Evolutionary conservation across 1,140 invertebrate species (phyloP), one percentile per base, ranked within the genome.

Genomic region (Leptopilina clavipes): DNA sequence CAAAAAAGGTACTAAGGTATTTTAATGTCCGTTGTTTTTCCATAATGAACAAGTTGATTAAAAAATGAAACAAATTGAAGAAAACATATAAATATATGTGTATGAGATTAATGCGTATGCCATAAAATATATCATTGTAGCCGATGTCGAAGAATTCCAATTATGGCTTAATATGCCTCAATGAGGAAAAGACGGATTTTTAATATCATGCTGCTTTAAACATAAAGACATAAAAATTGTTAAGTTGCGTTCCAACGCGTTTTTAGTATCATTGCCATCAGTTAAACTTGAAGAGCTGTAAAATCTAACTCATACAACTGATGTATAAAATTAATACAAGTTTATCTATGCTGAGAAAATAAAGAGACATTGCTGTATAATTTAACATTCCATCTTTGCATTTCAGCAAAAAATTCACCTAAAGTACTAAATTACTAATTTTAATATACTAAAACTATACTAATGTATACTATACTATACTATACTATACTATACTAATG

Each of bases 241-340:
- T 25, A 59, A 59, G 56, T 65, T 65, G 22, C 22, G 25, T 65
- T 65, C 22, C 22, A 31, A 65, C 56, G 22, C 5, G 22, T 65
- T 65, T n/a, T 65, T 65, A 65, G 56, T 65, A 31, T 65, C 56
- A 65, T 65, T 65, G 22, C 56, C 56, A 65, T 25, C 56, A 65
- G 19, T 65, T 65, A 65, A 65, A 65, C 19, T 65, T 65, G 12
- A 59, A 65, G 56, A 10, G 56, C 12, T 31, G 22, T 65, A 65
- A 65, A 65, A 65, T 31, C 22, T 65, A 65, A 65, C 56, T 65
- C 5, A 5, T 1, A 65, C 11, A 22, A 3, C 5, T 1, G 1
- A 59, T 22, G 19, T 25, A 65, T 22, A 65, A 31, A 10, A 65
- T 65, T 65, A 25, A 65, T 25, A 65, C 59, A 65, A 65, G 59